Evolutionary conservation across 2,888 invertebrate species (phyloP).

Genomic region (Microplitis manilae): DNA sequence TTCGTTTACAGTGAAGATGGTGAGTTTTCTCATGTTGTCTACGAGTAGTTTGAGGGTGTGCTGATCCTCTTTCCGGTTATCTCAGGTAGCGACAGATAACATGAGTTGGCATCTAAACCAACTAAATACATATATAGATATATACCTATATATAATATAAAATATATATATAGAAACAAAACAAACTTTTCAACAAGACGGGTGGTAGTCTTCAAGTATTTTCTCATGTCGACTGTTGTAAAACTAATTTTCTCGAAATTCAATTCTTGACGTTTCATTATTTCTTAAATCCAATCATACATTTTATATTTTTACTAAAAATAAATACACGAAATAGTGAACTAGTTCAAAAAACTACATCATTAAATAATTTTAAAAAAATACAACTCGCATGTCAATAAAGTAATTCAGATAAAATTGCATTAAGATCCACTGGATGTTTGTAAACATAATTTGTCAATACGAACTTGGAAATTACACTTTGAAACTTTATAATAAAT

Average conservation of each 20-base stretch:
- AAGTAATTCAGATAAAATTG: neutral
- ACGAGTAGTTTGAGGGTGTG: neutral
- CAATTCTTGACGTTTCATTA: slow-evolving; percentile 12
- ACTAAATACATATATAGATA: neutral
- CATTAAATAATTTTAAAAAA: neutral
- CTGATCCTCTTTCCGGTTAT: slow-evolving; percentile 13
- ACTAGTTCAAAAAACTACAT: neutral
- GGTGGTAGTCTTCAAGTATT: slow-evolving; percentile 17
- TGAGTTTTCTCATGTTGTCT: slow-evolving; percentile 2
- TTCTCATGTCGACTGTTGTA: slow-evolving; percentile 24
- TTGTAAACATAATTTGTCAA: slow-evolving; percentile 27
- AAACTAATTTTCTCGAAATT: slow-evolving; percentile 32
- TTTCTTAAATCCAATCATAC: slow-evolving; percentile 8
- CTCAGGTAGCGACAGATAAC: slow-evolving; percentile 13
- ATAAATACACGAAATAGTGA: neutral
- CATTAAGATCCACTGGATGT: slow-evolving; percentile 5
- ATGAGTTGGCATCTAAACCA: slow-evolving; percentile 19
- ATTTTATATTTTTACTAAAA: slow-evolving; percentile 20
- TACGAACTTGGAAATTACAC: slow-evolving; percentile 9
- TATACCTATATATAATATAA: neutral
- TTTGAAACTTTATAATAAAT: slow-evolving; percentile 27
- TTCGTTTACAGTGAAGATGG: slow-evolving; percentile 14
- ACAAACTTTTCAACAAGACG: slow-evolving; percentile 21
- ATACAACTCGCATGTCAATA: neutral
- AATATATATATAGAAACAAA: neutral